Base-by-base conservation (phyloP, 1,140 invertebrate species). In the Brachionus plicatilis region DNA sequence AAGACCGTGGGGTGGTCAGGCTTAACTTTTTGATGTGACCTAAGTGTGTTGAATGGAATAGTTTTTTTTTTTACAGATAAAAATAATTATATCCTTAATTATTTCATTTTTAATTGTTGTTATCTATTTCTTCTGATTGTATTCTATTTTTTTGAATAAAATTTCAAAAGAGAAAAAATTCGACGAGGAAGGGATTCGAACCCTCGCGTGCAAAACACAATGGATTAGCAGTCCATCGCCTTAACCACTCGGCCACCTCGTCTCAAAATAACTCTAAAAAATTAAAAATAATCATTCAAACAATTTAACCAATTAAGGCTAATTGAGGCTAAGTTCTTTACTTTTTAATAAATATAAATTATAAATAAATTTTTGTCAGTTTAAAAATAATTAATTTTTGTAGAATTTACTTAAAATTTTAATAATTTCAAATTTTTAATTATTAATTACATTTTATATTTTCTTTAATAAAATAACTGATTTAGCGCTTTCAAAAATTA, bases 181-280 rank as follows among this genome's bases (percentile, higher is more conserved):
- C 72, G 72, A 76, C 72, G 72, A 76, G 72, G 72, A 76, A 76
- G 72, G 72, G 72, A 76, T 76, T 76, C 72, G 72, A 76, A 76
- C 72, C 72, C 72, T 76, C 72, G 72, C 72, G 72, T 76, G 72
- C 72, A 76, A 53, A 76, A 76, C 72, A 76, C 72, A 76, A 76
- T 76, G 72, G 72, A 76, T 76, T 76, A 76, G 72, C 72, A 76
- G 72, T 76, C 72, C 72, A 76, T 76, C 72, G 72, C 72, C 72
- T 76, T 76, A 76, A 76, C 72, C 72, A 76, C 72, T 76, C 72
- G 72, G 41, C 70, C 41, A 43, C 33, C 33, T 75, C 41, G 41
- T 43, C 33, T 60, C 53, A 20, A 20, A 24, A 60, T 60, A 60
- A 9, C 17, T 20, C 20, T 24, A 7, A 20, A 60, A 37, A 37